phyloP scores from a whole-genome alignment of 2,888 invertebrate species.

The Empis stercorea region DNA sequence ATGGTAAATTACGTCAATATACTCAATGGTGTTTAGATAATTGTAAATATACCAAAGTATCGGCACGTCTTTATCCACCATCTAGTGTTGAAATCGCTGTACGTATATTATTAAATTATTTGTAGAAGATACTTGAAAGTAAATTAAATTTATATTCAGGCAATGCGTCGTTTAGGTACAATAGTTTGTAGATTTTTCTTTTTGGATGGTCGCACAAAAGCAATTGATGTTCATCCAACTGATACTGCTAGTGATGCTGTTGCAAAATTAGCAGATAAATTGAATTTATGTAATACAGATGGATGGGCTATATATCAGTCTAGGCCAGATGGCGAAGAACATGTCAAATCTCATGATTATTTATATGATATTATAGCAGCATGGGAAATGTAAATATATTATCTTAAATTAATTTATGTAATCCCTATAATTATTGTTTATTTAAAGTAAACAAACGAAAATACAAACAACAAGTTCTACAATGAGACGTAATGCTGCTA shows the following conservation, averaged over 20 bases:
- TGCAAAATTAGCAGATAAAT: conserved; percentile 74
- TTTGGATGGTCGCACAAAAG: conserved; percentile 87
- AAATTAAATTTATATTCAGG: conserved; percentile 38
- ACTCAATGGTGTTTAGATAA: conserved; percentile 92
- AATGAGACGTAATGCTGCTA: conserved; percentile 48
- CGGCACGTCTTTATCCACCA: conserved; percentile 70
- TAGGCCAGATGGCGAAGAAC: conserved; percentile 74
- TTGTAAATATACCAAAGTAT: conserved; percentile 73
- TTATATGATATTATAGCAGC: conserved; percentile 87
- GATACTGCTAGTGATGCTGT: conserved; percentile 89
- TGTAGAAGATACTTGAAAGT: not conserved
- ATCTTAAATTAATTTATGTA: not conserved
- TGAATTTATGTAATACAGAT: conserved; percentile 68
- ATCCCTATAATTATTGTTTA: not conserved
- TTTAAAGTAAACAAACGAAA: conserved; percentile 42
- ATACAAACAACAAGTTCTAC: conserved; percentile 39
- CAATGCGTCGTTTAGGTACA: conserved; percentile 80
- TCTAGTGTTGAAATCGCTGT: conserved; percentile 88
- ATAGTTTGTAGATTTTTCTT: conserved; percentile 91
- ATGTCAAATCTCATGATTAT: conserved; percentile 82
- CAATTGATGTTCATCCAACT: conserved; percentile 88
- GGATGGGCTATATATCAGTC: conserved; percentile 95
- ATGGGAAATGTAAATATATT: conserved; percentile 65
- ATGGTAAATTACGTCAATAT: conserved; percentile 64
- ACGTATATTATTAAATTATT: conserved; percentile 30